phyloP scores from a whole-genome alignment of 2,113 vertebrate genomes.

The Sisor rabdophorus region DNA sequence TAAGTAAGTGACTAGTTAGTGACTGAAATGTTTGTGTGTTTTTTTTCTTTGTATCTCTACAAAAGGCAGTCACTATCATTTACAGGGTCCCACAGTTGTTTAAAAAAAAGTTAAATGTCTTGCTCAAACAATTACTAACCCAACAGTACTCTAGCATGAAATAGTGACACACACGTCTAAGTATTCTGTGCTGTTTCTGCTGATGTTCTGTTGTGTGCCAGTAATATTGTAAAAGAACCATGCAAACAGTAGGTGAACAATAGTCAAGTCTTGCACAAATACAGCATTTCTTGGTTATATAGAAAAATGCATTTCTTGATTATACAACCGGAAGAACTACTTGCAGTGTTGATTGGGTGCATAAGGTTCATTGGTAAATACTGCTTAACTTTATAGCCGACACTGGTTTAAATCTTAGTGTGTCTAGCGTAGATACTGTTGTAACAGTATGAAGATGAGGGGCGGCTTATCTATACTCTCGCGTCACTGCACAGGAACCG shows the following conservation, averaged over 20 bases:
- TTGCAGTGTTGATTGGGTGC: background rate
- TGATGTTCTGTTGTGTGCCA: background rate
- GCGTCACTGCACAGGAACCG: too few species aligned
- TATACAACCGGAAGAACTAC: background rate
- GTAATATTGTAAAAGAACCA: too few species aligned
- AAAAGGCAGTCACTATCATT: background rate
- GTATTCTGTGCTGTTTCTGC: background rate
- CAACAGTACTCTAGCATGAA: background rate
- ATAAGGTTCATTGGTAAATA: background rate
- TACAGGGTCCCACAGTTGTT: background rate
- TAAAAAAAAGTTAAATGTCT: background rate
- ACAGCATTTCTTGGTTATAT: background rate
- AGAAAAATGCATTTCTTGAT: background rate
- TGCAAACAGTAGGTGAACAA: too few species aligned
- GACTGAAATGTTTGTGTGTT: too few species aligned
- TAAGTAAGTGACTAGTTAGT: slow-evolving; percentile 72
- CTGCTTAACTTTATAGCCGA: background rate
- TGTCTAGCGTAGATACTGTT: too few species aligned
- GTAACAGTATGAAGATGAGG: too few species aligned
- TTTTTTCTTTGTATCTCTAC: background rate
- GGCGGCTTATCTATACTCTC: too few species aligned
- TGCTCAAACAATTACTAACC: background rate
- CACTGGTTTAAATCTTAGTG: background rate
- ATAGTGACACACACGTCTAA: background rate
- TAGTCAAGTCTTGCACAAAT: background rate